Conservation (phyloP, 2,888 invertebrate species). For the Xylota sylvarum region DNA sequence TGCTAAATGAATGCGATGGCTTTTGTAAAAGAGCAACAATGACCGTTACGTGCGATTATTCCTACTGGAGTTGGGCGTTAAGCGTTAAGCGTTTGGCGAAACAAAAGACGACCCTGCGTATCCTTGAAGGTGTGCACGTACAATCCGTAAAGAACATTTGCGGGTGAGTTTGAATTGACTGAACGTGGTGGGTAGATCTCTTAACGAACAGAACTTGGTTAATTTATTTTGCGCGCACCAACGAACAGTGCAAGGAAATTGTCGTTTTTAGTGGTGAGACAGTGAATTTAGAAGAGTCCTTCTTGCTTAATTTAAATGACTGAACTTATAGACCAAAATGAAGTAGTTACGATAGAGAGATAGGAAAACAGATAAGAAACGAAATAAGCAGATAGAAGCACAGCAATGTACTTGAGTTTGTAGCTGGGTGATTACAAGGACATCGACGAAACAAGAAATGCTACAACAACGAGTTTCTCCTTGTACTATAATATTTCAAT, state of each 20-base stretch:
- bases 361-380: too few species aligned
- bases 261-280: not conserved
- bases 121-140: conserved; percentile 47
- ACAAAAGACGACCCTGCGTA: conserved; percentile 28
- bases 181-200: conserved; percentile 16
- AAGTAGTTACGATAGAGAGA: not conserved
- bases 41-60: conserved; percentile 60
- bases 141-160: conserved; percentile 49
- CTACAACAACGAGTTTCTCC: too few species aligned
- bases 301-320: conserved; percentile 4
- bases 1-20: conserved; percentile 44
- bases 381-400: too few species aligned
- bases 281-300: conserved; percentile 23
- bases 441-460: too few species aligned
- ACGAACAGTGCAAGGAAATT: conserved; percentile 6
- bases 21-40: conserved; percentile 46
- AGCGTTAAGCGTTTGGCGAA: not conserved
- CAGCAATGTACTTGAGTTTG: too few species aligned
- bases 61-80: not conserved
- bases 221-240: conserved; percentile 10
- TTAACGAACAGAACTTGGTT: conserved; percentile 1
- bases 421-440: too few species aligned
- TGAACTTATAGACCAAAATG: too few species aligned
- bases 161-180: conserved; percentile 10
- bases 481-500: too few species aligned